A percentile compares a stretch with the other conserved stretches of the same genome.
phyloP scores from a whole-genome alignment of 2,888 invertebrate genomes.

The Hoplodrina blanda region DNA sequence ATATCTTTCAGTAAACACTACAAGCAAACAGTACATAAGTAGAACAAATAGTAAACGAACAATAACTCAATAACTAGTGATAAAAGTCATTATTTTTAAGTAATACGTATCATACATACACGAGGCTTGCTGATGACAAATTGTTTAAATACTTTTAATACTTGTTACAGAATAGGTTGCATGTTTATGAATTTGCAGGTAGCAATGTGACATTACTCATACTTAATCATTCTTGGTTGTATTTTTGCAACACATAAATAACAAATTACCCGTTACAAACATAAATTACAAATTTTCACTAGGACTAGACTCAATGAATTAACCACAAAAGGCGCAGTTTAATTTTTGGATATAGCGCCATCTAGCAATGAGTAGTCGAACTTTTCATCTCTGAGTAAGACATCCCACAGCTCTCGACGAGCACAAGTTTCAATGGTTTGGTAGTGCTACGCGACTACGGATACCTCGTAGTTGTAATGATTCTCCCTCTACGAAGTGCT shows the following conservation, averaged over 20 bases:
- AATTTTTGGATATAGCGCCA: constrained; percentile 21
- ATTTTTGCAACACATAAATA: no score
- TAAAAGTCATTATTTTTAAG: constrained; percentile 37
- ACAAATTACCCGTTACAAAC: no score
- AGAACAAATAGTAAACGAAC: constrained; percentile 38
- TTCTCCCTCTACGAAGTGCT: constrained; percentile 1
- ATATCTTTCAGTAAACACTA: constrained; percentile 38
- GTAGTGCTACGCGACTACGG: constrained; percentile 6
- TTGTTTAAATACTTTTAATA: constrained; percentile 12
- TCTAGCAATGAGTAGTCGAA: constrained; percentile 24
- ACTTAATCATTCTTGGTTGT: no score
- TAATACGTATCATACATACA: neutral
- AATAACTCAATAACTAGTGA: constrained; percentile 50
- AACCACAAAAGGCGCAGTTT: no score
- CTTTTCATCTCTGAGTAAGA: neutral
- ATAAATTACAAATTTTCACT: neutral
- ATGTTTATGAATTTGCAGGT: neutral
- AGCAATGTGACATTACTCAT: neutral
- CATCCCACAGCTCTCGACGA: neutral
- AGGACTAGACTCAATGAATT: neutral
- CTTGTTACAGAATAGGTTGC: neutral
- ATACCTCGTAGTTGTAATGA: neutral
- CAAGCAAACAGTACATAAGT: constrained; percentile 36
- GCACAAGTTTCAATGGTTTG: neutral
- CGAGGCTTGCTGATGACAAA: neutral